Conservation (phyloP, 37 sponge, comb jelly and placozoan genomes). For the Spongilla lacustris region DNA sequence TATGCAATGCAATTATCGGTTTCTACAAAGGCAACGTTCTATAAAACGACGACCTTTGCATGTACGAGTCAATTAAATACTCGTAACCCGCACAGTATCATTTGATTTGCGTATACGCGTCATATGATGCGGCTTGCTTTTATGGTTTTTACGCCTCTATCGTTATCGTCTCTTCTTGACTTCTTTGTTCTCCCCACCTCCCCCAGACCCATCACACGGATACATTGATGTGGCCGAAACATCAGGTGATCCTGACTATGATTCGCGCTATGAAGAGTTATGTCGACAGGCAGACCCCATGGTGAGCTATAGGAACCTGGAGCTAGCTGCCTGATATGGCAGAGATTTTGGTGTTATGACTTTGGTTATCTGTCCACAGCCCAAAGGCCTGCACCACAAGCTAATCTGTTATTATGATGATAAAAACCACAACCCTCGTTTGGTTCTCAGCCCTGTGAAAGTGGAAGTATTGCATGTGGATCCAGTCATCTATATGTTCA, state of each 20-base stretch:
- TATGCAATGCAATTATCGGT: no score
- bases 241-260: slow-evolving; percentile 11
- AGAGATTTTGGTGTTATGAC: neutral
- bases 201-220: no score
- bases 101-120: no score
- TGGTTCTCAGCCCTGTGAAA: slow-evolving; percentile 79
- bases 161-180: no score
- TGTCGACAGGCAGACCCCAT: slow-evolving; percentile 69
- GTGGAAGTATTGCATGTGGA: slow-evolving; percentile 73
- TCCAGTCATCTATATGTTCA: slow-evolving; percentile 67
- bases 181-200: no score
- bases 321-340: neutral
- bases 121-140: no score
- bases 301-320: no score
- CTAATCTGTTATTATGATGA: slow-evolving; percentile 81
- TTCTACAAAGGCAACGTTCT: no score
- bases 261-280: slow-evolving; percentile 65
- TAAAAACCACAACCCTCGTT: slow-evolving; percentile 59
- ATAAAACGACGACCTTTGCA: no score
- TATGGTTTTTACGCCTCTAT: no score
- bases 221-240: neutral
- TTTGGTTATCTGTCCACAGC: slow-evolving; percentile 47
- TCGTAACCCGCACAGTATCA: no score
- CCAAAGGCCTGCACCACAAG: slow-evolving; percentile 42
- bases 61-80: no score